Evolutionary conservation across 2,888 invertebrate genomes (phyloP).

Genomic region (Drepanosiphum platanoidis): DNA sequence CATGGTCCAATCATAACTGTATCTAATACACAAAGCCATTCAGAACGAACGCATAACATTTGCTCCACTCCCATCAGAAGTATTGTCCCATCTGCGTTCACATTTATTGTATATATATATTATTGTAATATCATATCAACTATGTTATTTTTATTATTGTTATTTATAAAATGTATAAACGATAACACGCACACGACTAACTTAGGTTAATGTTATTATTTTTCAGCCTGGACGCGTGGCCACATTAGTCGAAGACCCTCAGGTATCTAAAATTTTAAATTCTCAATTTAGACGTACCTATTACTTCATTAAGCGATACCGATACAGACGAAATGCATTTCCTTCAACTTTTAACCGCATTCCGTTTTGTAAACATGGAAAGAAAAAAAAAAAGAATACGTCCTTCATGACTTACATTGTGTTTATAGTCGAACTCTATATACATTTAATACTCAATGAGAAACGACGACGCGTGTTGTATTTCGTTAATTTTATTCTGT

Average conservation of each 20-base stretch:
- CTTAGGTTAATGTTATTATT: constrained; percentile 66
- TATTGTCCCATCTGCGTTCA: constrained; percentile 10
- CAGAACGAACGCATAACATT: constrained; percentile 6
- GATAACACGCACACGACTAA: constrained; percentile 31
- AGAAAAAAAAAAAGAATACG: constrained; percentile 13
- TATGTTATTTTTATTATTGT: constrained; percentile 14
- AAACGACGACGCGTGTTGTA: neutral
- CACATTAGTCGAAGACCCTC: constrained; percentile 81
- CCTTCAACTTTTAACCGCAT: constrained; percentile 45
- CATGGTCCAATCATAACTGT: constrained; percentile 31
- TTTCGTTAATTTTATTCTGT: constrained; percentile 1
- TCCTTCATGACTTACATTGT: constrained; percentile 30
- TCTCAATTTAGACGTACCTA: too few species aligned
- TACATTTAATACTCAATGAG: constrained; percentile 5
- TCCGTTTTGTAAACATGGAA: constrained; percentile 18
- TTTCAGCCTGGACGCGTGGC: constrained; percentile 92
- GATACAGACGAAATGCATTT: constrained; percentile 17
- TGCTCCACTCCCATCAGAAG: constrained; percentile 9
- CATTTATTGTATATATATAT: neutral
- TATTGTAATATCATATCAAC: neutral
- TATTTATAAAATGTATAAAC: constrained; percentile 12
- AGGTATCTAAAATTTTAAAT: constrained; percentile 72
- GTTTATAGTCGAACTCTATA: neutral
- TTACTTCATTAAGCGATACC: neutral
- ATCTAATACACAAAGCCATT: constrained; percentile 49